These are phyloP conservation scores for Acrocephalus scirpaceus DNA, from an alignment of 2,797 vertebrate species.

Conservation along the genomic window DNA sequence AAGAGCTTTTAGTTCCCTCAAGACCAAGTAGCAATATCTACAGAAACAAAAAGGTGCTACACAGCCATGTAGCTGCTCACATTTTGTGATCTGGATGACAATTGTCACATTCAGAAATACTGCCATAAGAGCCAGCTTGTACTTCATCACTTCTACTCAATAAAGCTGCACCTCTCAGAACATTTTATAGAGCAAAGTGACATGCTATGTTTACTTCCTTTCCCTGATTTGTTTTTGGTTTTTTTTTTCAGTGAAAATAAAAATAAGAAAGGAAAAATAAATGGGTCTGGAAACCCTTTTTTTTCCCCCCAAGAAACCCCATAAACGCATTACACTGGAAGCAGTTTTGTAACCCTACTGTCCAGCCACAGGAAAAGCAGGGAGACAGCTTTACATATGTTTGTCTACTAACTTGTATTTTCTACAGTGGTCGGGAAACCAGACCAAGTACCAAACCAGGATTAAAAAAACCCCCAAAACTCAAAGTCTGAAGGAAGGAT, in stretches of 20 bases:
- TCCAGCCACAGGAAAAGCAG: not conserved
- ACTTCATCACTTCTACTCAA: not conserved
- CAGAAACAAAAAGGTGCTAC: not conserved
- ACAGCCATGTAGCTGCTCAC: not conserved
- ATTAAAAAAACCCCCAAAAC: not conserved
- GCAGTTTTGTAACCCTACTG: not conserved
- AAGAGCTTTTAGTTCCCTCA: not conserved
- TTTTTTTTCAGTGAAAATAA: not conserved
- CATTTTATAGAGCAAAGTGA: not conserved
- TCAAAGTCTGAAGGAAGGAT: not conserved
- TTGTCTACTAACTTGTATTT: not conserved
- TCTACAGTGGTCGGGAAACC: not conserved
- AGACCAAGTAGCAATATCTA: not conserved
- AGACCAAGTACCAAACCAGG: not conserved
- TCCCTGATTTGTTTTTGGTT: not conserved
- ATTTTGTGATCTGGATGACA: not conserved
- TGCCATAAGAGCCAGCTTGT: not conserved
- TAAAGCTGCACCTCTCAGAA: not conserved
- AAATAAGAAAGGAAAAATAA: not conserved
- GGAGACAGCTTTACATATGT: not conserved
- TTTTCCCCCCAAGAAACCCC: too few relatives aligned
- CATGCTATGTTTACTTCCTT: accelerated
- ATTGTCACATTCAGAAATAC: not conserved
- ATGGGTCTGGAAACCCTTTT: not conserved
- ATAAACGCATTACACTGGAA: not conserved